Base-by-base conservation (phyloP, 92 coral and sea anemone genomes). In the Nematostella vectensis region DNA sequence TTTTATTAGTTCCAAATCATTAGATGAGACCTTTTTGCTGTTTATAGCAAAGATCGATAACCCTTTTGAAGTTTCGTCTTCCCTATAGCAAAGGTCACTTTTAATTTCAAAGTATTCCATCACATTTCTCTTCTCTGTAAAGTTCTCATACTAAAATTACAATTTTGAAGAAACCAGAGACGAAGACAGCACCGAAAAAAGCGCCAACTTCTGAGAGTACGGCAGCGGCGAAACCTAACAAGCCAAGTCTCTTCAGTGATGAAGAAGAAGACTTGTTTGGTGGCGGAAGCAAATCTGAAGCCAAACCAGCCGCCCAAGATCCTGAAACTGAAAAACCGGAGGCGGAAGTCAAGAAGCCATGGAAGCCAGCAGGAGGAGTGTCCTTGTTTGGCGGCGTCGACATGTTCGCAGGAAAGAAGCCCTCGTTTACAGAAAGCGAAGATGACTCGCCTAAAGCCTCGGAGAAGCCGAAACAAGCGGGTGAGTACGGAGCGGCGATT, bases 331-430 rank as follows among this genome's bases (percentile, higher is more conserved):
- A 71, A 54, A 83, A 66, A 25, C 71, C 25, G 47, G 81, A 31
- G 22, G 47, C 31, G 50, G 76, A 74, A 27, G 62, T 62, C 48
- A 67, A 75, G 28, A 81, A 81, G 33, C 45, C 78, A 0, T 68
- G 65, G 67, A 83, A 78, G 44, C 89, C 89, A 1, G 81, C 75
- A 1, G 96, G 96, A 2, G 96, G 74, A 25, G 96, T 88, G 16
- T 55, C 96, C 26, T 29, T 88, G 83, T 88, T 88, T 74, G 96
- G 96, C 26, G 96, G 96, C 9, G 87, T 88, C 29, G 96, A 88
- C 58, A 49, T 88, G 31, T 88, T 88, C 67, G 96, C 83, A 39
- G 96, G 96, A 4, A 84, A 88, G 58, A 88, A 78, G 67, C 96
- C 93, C 3, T 70, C 88, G 10, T 81, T 81, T 70, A 37, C 63